Evolutionary conservation across 2,797 vertebrate species (phyloP).

Genomic region (Tokudaia muenninki): DNA sequence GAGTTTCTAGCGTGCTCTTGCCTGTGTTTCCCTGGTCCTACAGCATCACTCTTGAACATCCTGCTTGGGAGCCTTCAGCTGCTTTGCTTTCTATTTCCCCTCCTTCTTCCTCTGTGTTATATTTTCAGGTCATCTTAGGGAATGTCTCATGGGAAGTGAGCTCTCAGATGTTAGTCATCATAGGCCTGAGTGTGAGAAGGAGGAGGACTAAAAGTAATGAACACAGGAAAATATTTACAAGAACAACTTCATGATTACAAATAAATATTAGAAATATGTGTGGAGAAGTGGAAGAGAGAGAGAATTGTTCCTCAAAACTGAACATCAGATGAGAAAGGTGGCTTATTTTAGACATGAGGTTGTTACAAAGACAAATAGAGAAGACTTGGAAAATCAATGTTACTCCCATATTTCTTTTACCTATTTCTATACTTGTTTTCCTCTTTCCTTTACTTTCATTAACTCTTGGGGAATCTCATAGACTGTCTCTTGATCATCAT

Average conservation of each 20-base stretch:
- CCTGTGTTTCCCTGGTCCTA: not conserved
- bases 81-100: not conserved
- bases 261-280: not conserved
- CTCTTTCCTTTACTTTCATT: not conserved
- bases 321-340: not conserved
- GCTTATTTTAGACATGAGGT: not conserved
- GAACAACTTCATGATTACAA: constrained; percentile 19
- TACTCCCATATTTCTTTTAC: not conserved
- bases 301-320: constrained; percentile 36
- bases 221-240: not conserved
- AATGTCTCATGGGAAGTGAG: not conserved
- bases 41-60: not conserved
- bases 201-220: constrained; percentile 13
- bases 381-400: constrained; percentile 2
- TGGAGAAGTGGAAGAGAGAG: not conserved
- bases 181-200: not conserved
- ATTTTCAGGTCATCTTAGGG: not conserved
- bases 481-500: not conserved
- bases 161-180: not conserved
- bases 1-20: not conserved
- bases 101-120: not conserved
- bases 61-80: not conserved
- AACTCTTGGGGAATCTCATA: not conserved
- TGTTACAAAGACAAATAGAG: constrained; percentile 36
- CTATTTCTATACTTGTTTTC: not conserved